A percentile compares a stretch with the other conserved stretches of the same genome.
phyloP scores from a whole-genome alignment of 2,888 invertebrate species.

The Epinotia bilunana region DNA sequence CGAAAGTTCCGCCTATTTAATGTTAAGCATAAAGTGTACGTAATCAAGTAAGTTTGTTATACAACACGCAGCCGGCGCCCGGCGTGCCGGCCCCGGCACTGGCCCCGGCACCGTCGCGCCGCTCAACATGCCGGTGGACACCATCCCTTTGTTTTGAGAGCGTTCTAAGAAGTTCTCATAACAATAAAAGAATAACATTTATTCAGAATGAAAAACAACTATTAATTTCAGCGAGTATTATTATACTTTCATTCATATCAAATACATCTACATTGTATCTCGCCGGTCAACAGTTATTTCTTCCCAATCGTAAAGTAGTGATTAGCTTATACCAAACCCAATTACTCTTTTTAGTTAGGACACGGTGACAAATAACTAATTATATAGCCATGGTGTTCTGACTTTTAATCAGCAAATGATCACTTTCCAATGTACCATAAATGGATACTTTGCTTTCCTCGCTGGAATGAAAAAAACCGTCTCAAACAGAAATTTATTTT shows the following conservation, averaged over 20 bases:
- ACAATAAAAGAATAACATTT: neutral
- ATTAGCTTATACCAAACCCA: too few relatives aligned
- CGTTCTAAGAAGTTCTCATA: neutral
- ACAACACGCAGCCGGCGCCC: neutral
- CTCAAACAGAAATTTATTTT: conserved; percentile 7
- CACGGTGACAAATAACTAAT: too few relatives aligned
- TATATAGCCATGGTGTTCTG: too few relatives aligned
- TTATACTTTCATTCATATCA: neutral
- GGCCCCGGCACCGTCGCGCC: too few relatives aligned
- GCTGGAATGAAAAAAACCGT: neutral
- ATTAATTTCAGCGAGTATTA: conserved; percentile 8
- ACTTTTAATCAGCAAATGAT: too few relatives aligned
- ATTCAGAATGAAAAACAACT: conserved; percentile 5
- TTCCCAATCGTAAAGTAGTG: too few relatives aligned
- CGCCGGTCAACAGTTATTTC: too few relatives aligned
- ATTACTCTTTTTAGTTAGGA: too few relatives aligned
- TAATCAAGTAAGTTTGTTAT: conserved; percentile 45
- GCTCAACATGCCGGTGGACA: neutral
- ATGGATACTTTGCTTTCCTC: conserved; percentile 3
- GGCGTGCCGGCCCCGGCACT: too few relatives aligned
- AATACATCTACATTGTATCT: too few relatives aligned
- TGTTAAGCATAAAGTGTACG: conserved; percentile 59
- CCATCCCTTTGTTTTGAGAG: conserved; percentile 2
- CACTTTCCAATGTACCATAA: neutral
- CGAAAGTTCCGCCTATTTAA: conserved; percentile 78